These are phyloP conservation scores for Chrysocyon brachyurus DNA, from an alignment of 2,797 vertebrate species.

Conservation along the genomic window DNA sequence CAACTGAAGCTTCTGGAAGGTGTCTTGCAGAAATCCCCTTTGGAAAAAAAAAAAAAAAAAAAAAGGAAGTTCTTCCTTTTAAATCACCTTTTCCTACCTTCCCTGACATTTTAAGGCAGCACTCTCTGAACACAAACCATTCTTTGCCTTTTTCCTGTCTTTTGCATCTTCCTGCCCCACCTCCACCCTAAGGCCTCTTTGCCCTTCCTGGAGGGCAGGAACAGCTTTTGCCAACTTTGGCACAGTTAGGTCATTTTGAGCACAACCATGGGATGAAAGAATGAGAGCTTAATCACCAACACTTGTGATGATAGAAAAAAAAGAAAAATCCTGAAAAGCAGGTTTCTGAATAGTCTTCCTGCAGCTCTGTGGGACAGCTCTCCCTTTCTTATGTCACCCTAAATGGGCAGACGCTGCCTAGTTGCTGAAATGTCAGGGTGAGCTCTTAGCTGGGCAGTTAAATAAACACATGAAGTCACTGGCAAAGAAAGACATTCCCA, in stretches of 20 bases:
- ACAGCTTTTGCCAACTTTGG: neutral
- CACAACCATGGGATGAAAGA: neutral
- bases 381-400: slow-evolving; percentile 7
- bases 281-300: neutral
- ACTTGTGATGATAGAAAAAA: neutral
- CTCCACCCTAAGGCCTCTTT: neutral
- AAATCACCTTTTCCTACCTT: neutral
- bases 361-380: neutral
- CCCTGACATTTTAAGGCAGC: neutral
- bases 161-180: neutral
- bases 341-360: slow-evolving; percentile 18
- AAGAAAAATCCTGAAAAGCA: slow-evolving; percentile 55
- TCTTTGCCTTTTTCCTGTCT: neutral
- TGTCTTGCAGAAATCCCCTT: neutral
- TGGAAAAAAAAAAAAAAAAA: neutral
- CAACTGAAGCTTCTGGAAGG: slow-evolving; percentile 7
- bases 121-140: neutral
- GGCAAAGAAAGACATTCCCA: slow-evolving; percentile 45
- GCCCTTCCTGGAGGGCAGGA: neutral
- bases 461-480: slow-evolving; percentile 63
- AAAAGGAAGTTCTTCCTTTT: neutral
- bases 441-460: slow-evolving; percentile 44
- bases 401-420: slow-evolving; percentile 18
- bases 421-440: slow-evolving; percentile 64
- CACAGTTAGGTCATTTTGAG: neutral